phyloP scores from a whole-genome alignment of 2,113 vertebrate species.

The Rafetus swinhoei region DNA sequence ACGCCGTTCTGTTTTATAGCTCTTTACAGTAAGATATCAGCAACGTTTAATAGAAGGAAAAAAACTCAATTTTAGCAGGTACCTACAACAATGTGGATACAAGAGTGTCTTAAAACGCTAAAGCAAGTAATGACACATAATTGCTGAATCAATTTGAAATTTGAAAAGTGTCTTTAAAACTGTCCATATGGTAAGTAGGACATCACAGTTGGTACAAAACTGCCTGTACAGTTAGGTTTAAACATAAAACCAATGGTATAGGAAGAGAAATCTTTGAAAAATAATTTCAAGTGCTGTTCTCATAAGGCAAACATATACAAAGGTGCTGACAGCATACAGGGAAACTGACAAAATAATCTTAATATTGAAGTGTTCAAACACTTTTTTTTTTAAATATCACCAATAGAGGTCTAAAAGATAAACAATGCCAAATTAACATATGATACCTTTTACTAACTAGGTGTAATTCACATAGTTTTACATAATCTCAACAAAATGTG shows the following conservation, averaged over 20 bases:
- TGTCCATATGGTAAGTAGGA: slow-evolving; percentile 76
- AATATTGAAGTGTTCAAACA: slow-evolving; percentile 65
- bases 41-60: slow-evolving; percentile 69
- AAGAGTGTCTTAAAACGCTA: slow-evolving; percentile 76
- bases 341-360: slow-evolving; percentile 64
- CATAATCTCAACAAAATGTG: neutral
- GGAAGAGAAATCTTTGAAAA: slow-evolving; percentile 70
- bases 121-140: slow-evolving; percentile 77
- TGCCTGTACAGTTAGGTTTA: slow-evolving; percentile 71
- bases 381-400: slow-evolving; percentile 48
- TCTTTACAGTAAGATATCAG: slow-evolving; percentile 65
- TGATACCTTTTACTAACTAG: slow-evolving; percentile 10
- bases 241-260: slow-evolving; percentile 73
- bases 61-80: slow-evolving; percentile 67
- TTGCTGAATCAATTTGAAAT: slow-evolving; percentile 73
- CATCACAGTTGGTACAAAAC: slow-evolving; percentile 79
- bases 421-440: slow-evolving; percentile 35
- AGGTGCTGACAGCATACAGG: slow-evolving; percentile 72
- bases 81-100: slow-evolving; percentile 72
- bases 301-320: slow-evolving; percentile 75
- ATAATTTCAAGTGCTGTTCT: slow-evolving; percentile 73
- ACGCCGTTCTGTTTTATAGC: slow-evolving; percentile 53
- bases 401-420: slow-evolving; percentile 21
- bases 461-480: neutral
- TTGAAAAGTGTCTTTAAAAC: slow-evolving; percentile 76